Base-by-base conservation (phyloP, 1,140 invertebrate species). In the Drosophila pandora region DNA sequence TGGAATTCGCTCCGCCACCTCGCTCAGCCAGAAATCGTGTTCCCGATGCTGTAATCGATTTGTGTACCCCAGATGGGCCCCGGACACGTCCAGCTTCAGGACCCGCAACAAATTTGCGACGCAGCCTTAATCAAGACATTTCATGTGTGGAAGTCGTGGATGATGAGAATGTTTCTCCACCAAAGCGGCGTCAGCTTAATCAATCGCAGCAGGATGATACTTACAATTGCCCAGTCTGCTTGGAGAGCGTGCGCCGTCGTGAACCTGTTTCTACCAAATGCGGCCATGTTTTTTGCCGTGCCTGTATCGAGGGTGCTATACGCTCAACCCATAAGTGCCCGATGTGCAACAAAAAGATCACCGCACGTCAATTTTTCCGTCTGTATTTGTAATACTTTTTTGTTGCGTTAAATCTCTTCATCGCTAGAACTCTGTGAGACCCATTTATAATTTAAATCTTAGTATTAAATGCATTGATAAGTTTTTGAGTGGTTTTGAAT, bases 201-300 rank as follows among this genome's bases (percentile, higher is more conserved):
- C 10, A 63, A 21, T 53, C 53, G 2, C 41, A 54, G 6, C 9
- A 3, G 0, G 68, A 67, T 0, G 63, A 57, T 4, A 10, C 48
- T 1, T 87, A 90, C 53, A 90, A 63, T 22, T 88, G 83, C 7
- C 84, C 83, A 0, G 68, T 88, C 13, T 88, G 83, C n/a, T 13
- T 88, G 25, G 85, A 90, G 0, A 5, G 21, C 0, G 79, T 68
- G 1, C 48, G 30, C 1, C n/a, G 5, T 0, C 72, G 68, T 3
- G 57, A 80, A 1, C 84, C 84, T 0, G 54, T 49, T 10, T 45
- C 85, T 10, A 88, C 83, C 12, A 68, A 64, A 13, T 88, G 83
- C 12, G 83, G 83, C 1, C 83, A 88, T 21, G 58, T 88, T 12
- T 88, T 88, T 12, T 88, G 83, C 28, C 69, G 61, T 0, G 10